Evolutionary conservation across 2,888 invertebrate species (phyloP).

Genomic region (Psylliodes chrysocephalus): DNA sequence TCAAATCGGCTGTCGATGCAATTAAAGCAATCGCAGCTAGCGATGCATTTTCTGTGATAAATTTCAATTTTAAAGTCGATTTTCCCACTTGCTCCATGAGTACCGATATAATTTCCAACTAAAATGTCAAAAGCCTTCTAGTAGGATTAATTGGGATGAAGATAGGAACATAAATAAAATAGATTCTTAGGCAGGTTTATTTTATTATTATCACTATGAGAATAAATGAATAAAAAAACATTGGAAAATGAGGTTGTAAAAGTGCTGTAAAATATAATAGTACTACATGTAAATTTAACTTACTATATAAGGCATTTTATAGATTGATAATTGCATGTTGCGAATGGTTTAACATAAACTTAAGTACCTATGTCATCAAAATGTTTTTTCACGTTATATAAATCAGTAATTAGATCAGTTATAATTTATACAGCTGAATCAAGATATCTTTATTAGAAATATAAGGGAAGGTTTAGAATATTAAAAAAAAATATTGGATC

Average conservation of each 20-base stretch:
- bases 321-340: too few species aligned
- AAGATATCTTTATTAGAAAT: too few species aligned
- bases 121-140: constrained; percentile 10
- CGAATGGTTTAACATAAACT: too few species aligned
- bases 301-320: too few species aligned
- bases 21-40: constrained; percentile 14
- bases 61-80: constrained; percentile 14
- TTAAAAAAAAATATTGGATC: too few species aligned
- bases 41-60: constrained; percentile 15
- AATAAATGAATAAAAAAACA: neutral
- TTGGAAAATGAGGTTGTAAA: neutral
- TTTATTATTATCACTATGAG: constrained; percentile 3
- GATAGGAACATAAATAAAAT: neutral
- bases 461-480: too few species aligned
- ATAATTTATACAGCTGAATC: too few species aligned
- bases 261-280: too few species aligned
- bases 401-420: too few species aligned
- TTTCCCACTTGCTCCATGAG: neutral
- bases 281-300: too few species aligned
- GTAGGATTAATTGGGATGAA: constrained; percentile 11
- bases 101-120: neutral
- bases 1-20: constrained; percentile 27
- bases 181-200: constrained; percentile 1
- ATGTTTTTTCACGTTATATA: too few species aligned
- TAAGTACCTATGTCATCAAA: too few species aligned